Conservation (phyloP, 2,888 invertebrate species). For the Meta bourneti region DNA sequence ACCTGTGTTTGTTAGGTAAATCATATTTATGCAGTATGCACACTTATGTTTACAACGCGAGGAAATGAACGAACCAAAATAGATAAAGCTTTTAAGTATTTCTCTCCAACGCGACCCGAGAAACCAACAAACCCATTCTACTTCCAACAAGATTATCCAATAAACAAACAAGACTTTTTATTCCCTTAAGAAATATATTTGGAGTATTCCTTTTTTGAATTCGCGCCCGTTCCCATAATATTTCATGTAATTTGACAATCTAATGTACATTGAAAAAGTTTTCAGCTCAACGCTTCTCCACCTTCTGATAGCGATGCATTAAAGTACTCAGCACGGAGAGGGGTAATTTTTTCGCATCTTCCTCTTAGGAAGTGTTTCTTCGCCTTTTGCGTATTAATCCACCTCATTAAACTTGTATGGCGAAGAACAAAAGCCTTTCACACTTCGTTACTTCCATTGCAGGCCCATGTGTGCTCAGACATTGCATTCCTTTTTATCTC, state of each 20-base stretch:
- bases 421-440: conserved; percentile 37
- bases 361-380: neutral
- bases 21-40: no score
- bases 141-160: neutral
- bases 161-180: neutral
- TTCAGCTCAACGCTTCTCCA: conserved; percentile 8
- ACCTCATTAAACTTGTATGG: conserved; percentile 44
- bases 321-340: conserved; percentile 15
- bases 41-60: neutral
- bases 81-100: neutral
- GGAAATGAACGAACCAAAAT: neutral
- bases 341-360: conserved; percentile 1
- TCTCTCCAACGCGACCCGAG: no score
- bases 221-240: conserved; percentile 3
- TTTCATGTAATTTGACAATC: conserved; percentile 18
- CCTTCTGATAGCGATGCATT: conserved; percentile 27
- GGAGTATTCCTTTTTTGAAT: neutral
- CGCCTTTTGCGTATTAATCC: conserved; percentile 50
- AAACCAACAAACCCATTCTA: neutral
- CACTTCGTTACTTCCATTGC: conserved; percentile 40
- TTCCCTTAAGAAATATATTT: neutral
- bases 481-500: conserved; percentile 21
- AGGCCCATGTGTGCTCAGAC: conserved; percentile 21
- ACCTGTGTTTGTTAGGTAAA: no score
- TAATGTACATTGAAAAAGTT: conserved; percentile 28